Base-by-base conservation (phyloP, 2,797 vertebrate species). In the Rallus crepitans region DNA sequence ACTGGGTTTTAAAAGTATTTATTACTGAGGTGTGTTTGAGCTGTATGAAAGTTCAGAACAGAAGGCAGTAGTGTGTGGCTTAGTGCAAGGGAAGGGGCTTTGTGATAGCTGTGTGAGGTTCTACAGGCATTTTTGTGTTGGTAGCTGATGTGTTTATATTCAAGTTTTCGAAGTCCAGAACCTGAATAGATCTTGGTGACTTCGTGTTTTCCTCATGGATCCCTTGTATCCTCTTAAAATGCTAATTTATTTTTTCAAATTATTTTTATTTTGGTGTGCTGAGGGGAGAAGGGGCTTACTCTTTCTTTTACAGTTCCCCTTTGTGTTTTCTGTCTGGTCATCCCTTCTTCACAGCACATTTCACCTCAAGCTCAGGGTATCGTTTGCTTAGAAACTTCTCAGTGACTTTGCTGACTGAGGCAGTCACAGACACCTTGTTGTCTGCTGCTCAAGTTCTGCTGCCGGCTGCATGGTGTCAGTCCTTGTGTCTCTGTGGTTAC, bases 391-490 rank as follows among this genome's bases (percentile, higher is more conserved):
- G 28, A 35, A 35, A 14, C 35, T 42, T 50, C 20, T 2, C 17
- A 0, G 64, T 60, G 92, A 2, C 65, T 79, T 39, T 52, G 59
- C 72, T 52, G 57, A 3, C 27, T 13, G 72, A 47, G 82, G 53
- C 79, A 47, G 45, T 35, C 42, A 6, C 0, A 0, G 42, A 18
- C 7, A 15, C 33, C 9, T 61, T 0, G 2, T 56, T 9, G 9
- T 53, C 25, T 0, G 5, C 25, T 69, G 4, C 63, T 50, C 50
- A 0, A 6, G 23, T 59, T 53, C 42, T 18, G 76, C 73, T 39
- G 21, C 15, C 3, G 24, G 27, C 17, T 66, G 33, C 1, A 0
- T 9, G 39, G 7, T 56, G 52, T 7, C 55, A 5, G 15, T 7
- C 9, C 57, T n/a, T 52, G 64, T 63, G 45, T 20, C 37, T 15